These are phyloP conservation scores for Scolopax mira DNA, from an alignment of 2,113 vertebrate genomes.

Conservation along the genomic window DNA sequence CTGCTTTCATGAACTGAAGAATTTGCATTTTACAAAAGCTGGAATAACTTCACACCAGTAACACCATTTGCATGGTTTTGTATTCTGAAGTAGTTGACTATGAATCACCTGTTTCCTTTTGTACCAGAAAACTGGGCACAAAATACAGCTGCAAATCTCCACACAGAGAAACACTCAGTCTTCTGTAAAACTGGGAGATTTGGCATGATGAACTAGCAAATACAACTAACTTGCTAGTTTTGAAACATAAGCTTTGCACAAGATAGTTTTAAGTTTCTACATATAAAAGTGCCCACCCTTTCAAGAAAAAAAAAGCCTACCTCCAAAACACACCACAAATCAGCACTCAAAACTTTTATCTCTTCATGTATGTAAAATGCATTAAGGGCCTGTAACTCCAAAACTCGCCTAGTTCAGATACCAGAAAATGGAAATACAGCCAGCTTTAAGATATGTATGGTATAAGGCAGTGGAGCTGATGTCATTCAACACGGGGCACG, in stretches of 20 bases:
- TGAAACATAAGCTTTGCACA: background rate
- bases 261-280: background rate
- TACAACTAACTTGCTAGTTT: background rate
- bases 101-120: background rate
- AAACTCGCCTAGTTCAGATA: background rate
- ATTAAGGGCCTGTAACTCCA: background rate
- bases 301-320: background rate
- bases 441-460: background rate
- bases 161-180: background rate
- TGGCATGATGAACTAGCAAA: background rate
- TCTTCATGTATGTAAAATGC: background rate
- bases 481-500: rapidly evolving
- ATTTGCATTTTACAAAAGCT: slow-evolving; percentile 15
- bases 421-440: background rate
- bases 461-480: background rate
- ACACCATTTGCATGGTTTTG: slow-evolving; percentile 2
- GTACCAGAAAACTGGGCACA: background rate
- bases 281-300: background rate
- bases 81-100: background rate
- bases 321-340: background rate
- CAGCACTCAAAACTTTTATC: background rate
- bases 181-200: background rate
- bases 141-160: background rate
- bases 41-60: slow-evolving; percentile 17
- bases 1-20: background rate